Percentiles rank a stretch among this genome's conserved stretches.
Conservation (phyloP, 2,888 invertebrate genomes). For the Willowsia nigromaculata region DNA sequence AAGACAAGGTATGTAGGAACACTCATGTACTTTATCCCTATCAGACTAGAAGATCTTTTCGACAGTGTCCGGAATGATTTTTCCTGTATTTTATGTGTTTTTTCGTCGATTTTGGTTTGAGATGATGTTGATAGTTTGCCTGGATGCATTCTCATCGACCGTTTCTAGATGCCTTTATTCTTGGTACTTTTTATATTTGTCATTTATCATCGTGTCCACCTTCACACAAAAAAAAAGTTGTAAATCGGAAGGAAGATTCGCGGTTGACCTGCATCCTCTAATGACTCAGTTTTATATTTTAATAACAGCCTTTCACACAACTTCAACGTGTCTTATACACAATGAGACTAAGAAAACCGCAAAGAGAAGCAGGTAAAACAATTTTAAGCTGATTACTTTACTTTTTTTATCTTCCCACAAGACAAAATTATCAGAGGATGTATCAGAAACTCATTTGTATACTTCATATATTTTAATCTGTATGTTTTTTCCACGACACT, state of each 20-base stretch:
- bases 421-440: background rate
- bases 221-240: background rate
- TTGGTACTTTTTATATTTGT: background rate
- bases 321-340: too few species aligned
- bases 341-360: conserved; percentile 3
- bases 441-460: conserved; percentile 35
- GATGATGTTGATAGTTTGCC: background rate
- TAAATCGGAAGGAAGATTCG: background rate
- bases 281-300: background rate
- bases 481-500: background rate
- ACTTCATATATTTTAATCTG: background rate
- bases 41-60: conserved; percentile 13
- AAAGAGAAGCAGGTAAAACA: conserved; percentile 1
- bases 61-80: conserved; percentile 32
- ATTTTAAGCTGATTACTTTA: conserved; percentile 12
- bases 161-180: background rate
- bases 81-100: conserved; percentile 31
- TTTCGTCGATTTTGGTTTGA: background rate
- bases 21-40: background rate
- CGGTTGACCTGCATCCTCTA: conserved; percentile 38
- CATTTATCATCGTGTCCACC: conserved; percentile 47
- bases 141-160: background rate
- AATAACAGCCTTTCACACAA: too few species aligned
- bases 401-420: background rate
- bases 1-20: background rate